These are phyloP conservation scores for Leguminivora glycinivorella DNA, from an alignment of 1,140 invertebrate genomes.

Conservation along the genomic window DNA sequence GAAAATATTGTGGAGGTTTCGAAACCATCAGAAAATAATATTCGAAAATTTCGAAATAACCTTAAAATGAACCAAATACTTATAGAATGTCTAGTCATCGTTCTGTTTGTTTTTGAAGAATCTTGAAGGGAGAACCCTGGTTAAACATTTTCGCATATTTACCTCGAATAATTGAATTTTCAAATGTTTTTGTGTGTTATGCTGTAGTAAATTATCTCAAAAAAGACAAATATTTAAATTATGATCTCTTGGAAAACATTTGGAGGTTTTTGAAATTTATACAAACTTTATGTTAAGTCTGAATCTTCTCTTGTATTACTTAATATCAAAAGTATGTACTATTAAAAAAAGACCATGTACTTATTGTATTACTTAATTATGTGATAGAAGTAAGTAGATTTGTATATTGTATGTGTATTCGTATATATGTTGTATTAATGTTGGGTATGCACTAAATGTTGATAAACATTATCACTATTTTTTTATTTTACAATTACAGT, in stretches of 20 bases:
- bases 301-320: background rate
- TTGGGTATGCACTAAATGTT: background rate
- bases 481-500: slow-evolving; percentile 22
- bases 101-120: background rate
- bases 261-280: background rate
- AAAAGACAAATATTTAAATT: slow-evolving; percentile 30
- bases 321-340: too few species aligned
- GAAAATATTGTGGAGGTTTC: too few species aligned
- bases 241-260: slow-evolving; percentile 31
- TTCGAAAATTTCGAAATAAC: too few species aligned
- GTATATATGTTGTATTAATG: background rate
- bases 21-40: too few species aligned
- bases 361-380: background rate
- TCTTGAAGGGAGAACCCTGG: too few species aligned
- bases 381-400: background rate
- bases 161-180: too few species aligned
- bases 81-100: background rate
- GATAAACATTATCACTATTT: slow-evolving; percentile 18
- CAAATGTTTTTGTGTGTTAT: background rate
- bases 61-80: background rate
- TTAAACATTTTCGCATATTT: too few species aligned
- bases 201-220: background rate
- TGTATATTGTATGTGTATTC: background rate
- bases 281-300: background rate
- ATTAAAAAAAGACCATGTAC: too few species aligned